A percentile compares a stretch with the other conserved stretches of the same genome.
Evolutionary conservation across 2,113 vertebrate genomes (phyloP).

Genomic region (Jacana jacana): DNA sequence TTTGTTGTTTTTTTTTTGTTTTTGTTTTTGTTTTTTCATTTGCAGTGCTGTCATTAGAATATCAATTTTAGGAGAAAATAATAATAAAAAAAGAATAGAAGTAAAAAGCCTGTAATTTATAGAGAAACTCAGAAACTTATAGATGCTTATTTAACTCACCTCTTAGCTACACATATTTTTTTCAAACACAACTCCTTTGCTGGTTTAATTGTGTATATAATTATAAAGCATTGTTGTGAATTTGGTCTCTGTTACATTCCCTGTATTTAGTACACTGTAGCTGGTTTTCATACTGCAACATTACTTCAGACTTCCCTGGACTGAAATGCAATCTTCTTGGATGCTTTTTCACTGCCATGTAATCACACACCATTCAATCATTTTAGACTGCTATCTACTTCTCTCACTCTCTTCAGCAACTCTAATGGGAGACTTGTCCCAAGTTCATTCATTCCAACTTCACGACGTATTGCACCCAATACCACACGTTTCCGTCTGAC

Average conservation of each 20-base stretch:
- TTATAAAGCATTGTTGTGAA: neutral
- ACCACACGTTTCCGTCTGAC: neutral
- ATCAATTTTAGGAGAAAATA: neutral
- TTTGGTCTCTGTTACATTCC: neutral
- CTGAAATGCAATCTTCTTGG: neutral
- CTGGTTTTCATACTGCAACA: neutral
- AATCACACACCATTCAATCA: conserved; percentile 44
- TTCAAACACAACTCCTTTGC: neutral
- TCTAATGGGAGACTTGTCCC: conserved; percentile 8
- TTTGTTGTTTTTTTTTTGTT: no score
- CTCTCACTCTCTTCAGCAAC: neutral
- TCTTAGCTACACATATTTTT: neutral
- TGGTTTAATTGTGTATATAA: neutral
- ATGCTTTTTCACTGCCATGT: neutral
- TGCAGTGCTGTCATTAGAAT: neutral
- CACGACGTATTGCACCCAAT: accelerated
- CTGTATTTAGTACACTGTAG: neutral
- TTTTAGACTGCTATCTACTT: neutral
- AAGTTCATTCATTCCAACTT: neutral
- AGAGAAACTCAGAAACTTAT: neutral
- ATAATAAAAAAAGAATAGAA: neutral
- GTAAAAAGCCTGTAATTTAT: neutral
- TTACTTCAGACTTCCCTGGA: neutral
- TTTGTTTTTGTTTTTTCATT: neutral
- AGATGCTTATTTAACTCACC: neutral